These are phyloP conservation scores for Anthophora plumipes DNA, from an alignment of 2,888 invertebrate genomes.

Conservation along the genomic window DNA sequence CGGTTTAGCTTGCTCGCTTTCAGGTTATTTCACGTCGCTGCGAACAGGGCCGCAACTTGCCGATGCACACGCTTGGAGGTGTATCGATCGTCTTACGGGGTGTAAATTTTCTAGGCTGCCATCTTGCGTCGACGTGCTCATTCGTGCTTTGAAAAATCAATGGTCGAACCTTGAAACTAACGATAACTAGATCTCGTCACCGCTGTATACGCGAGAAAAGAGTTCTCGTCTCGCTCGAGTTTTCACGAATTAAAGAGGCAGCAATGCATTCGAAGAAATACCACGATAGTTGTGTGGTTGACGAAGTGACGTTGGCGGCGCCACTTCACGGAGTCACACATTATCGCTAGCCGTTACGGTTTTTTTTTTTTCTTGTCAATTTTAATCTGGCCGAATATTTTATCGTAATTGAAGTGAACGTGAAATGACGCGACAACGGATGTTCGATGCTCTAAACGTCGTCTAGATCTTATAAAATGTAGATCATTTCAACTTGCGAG, in stretches of 20 bases:
- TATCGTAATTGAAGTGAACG: not conserved
- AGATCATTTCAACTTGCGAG: no score
- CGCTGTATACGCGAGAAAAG: not conserved
- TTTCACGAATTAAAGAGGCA: not conserved
- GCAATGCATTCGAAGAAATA: no score
- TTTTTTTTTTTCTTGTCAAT: not conserved
- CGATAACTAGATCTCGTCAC: not conserved
- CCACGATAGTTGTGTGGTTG: no score
- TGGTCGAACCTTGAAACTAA: not conserved
- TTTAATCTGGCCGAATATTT: not conserved
- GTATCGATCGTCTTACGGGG: slow-evolving; percentile 44
- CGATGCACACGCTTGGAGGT: slow-evolving; percentile 23
- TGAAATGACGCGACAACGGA: not conserved
- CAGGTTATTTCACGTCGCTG: slow-evolving; percentile 41
- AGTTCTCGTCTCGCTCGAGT: not conserved
- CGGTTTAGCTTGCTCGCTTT: slow-evolving; percentile 48
- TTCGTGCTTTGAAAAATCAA: slow-evolving; percentile 7
- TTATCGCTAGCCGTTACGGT: not conserved
- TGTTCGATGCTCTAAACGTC: not conserved
- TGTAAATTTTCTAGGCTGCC: slow-evolving; percentile 10
- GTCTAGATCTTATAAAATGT: not conserved
- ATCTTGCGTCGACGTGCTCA: not conserved
- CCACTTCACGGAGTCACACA: not conserved
- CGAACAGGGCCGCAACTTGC: no score
- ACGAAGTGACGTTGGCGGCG: not conserved